Evolutionary conservation across 2,888 invertebrate species (phyloP).

Genomic region (Cosmorhoe ocellata): DNA sequence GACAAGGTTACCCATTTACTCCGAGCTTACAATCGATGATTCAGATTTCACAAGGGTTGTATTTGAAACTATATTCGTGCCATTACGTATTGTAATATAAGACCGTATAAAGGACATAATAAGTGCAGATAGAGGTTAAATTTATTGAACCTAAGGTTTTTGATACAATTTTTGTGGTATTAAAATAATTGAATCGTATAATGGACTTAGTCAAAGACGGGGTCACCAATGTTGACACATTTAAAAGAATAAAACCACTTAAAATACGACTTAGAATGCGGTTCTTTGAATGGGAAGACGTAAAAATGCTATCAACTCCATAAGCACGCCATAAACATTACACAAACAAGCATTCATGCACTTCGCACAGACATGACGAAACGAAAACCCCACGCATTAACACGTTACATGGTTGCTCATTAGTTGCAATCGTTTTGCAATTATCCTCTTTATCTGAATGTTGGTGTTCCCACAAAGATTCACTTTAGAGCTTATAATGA

Average conservation of each 20-base stretch:
- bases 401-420: conserved; percentile 18
- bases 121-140: too few relatives aligned
- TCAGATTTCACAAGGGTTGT: conserved; percentile 6
- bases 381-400: conserved; percentile 18
- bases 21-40: conserved; percentile 7
- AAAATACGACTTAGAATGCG: background rate
- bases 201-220: too few relatives aligned
- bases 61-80: background rate
- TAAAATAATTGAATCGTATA: too few relatives aligned
- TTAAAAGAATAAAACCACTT: conserved; percentile 3
- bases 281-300: conserved; percentile 13
- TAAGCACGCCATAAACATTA: conserved; percentile 16
- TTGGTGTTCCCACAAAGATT: conserved; percentile 8
- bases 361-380: conserved; percentile 15
- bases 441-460: conserved; percentile 14
- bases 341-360: conserved; percentile 14
- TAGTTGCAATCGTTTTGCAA: conserved; percentile 22
- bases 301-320: conserved; percentile 17
- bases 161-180: too few relatives aligned
- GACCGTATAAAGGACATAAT: too few relatives aligned
- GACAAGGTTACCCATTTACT: conserved; percentile 24
- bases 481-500: background rate
- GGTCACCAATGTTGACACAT: conserved; percentile 5
- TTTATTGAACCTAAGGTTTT: too few relatives aligned
- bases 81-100: too few relatives aligned